Base-by-base conservation (phyloP, 2,888 invertebrate genomes). In the Galerucella calmariensis region DNA sequence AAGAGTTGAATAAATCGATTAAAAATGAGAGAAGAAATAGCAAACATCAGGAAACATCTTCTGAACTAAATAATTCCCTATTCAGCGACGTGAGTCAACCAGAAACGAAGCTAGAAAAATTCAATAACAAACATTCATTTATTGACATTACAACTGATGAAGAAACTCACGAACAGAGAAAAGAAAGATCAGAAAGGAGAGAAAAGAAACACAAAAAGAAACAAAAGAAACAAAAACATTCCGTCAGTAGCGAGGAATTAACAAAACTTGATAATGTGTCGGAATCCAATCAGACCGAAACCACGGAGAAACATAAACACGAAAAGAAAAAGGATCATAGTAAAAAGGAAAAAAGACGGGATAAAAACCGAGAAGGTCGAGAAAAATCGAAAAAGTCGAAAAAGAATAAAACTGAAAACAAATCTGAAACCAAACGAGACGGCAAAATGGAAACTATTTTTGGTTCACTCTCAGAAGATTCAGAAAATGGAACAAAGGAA, bases 401-500 rank as follows among this genome's bases (percentile, higher is more conserved):
- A 84, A 90, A 88, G 80, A 85, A 80, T 56, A 86, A 85, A 77
- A 80, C 83, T 12, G 86, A 87, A 59, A 70, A 85, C 8, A 88
- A 88, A 81, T 88, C 88, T 76, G 89, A 89, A 74, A 83, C 86
- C 0, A 92, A 93, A 81, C 92, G 94, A 76, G 94, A 94, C 80
- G 94, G 92, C 41, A 94, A 95, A 87, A 94, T 95, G 93, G 95
- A 95, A 86, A 95, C 95, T 81, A 95, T 96, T 76, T 96, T 96
- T 87, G 96, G 95, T 0, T 94, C 95, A 12, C 89, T 95, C 75
- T 95, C 96, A 1, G 96, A 95, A 81, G 92, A 92, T 78, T 89
- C 89, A 2, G 89, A 89, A 79, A 85, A 85, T 75, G 85, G 85
- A 12, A 75, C 77, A 51, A 85, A 85, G 81, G 86, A 83, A 65